phyloP scores from a whole-genome alignment of 2,113 vertebrate species.

The Labrus mixtus region DNA sequence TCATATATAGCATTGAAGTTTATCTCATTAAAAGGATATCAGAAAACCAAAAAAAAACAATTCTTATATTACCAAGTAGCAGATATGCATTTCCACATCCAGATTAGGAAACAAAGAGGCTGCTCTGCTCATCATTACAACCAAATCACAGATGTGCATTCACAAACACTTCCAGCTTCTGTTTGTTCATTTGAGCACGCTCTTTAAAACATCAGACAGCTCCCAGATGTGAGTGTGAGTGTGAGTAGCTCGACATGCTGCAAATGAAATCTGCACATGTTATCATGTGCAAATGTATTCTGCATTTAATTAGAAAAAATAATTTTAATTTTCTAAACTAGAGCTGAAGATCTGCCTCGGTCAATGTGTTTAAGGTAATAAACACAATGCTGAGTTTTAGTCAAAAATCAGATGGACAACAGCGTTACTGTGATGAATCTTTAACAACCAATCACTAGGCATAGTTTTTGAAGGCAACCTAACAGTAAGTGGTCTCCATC shows the following conservation, averaged over 20 bases:
- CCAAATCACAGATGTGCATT: constrained; percentile 50
- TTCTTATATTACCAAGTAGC: background rate
- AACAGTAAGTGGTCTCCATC: background rate
- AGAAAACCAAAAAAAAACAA: constrained; percentile 4
- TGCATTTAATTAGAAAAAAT: constrained; percentile 29
- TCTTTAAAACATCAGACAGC: constrained; percentile 57
- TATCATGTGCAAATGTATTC: constrained; percentile 15
- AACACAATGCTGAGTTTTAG: background rate
- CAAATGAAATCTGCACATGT: constrained; percentile 36
- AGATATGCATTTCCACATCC: constrained; percentile 21
- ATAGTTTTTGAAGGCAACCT: too few species aligned
- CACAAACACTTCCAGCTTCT: constrained; percentile 54
- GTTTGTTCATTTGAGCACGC: constrained; percentile 55
- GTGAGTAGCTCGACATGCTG: constrained; percentile 29
- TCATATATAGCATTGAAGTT: constrained; percentile 7
- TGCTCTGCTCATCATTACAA: constrained; percentile 28
- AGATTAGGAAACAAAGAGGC: constrained; percentile 42
- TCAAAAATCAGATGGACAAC: background rate
- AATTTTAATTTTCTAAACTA: constrained; percentile 1
- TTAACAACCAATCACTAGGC: background rate
- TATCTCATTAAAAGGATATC: constrained; percentile 30
- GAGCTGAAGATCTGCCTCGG: background rate
- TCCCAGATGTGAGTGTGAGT: constrained; percentile 48
- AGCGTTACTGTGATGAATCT: background rate
- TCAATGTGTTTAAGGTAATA: background rate